A percentile compares a stretch with the other conserved stretches of the same genome.
phyloP scores from a whole-genome alignment of 2,113 vertebrate species.

The Callaeas wilsoni region DNA sequence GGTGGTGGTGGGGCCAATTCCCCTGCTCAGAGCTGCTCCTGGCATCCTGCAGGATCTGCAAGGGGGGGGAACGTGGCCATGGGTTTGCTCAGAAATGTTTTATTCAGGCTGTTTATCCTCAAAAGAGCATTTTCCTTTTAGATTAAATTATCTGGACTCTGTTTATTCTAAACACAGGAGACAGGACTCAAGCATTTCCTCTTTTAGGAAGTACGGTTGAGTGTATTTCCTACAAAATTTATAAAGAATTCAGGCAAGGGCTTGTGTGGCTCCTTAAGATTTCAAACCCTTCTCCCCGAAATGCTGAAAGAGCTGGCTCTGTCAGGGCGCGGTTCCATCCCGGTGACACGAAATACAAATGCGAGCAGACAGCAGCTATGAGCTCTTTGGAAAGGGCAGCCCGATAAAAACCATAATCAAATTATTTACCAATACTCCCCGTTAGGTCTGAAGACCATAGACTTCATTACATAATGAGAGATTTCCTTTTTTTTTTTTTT shows the following conservation, averaged over 20 bases:
- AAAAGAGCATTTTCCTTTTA: slow-evolving; percentile 33
- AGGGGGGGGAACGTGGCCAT: background rate
- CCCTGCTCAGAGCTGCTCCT: background rate
- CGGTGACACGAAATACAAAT: background rate
- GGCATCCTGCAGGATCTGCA: background rate
- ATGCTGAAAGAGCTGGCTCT: background rate
- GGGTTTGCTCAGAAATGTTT: slow-evolving; percentile 35
- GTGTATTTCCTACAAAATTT: slow-evolving; percentile 23
- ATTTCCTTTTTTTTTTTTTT: background rate
- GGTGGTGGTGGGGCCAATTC: background rate
- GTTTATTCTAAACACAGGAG: slow-evolving; percentile 55
- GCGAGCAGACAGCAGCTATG: background rate
- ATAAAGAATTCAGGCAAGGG: slow-evolving; percentile 18
- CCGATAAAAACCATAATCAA: background rate
- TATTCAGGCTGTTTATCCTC: slow-evolving; percentile 60
- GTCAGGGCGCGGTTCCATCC: background rate
- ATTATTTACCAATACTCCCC: background rate
- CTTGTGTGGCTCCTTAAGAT: background rate
- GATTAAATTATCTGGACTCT: slow-evolving; percentile 63
- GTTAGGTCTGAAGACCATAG: background rate
- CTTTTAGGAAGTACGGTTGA: slow-evolving; percentile 20
- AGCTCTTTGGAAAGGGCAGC: background rate
- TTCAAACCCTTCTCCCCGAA: background rate
- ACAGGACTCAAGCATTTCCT: slow-evolving; percentile 21
- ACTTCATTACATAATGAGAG: background rate